Percentiles rank a stretch among this genome's conserved stretches.
These are phyloP conservation scores for Rousettus leschenaultii DNA, from an alignment of 2,113 vertebrate genomes.

Conservation along the genomic window DNA sequence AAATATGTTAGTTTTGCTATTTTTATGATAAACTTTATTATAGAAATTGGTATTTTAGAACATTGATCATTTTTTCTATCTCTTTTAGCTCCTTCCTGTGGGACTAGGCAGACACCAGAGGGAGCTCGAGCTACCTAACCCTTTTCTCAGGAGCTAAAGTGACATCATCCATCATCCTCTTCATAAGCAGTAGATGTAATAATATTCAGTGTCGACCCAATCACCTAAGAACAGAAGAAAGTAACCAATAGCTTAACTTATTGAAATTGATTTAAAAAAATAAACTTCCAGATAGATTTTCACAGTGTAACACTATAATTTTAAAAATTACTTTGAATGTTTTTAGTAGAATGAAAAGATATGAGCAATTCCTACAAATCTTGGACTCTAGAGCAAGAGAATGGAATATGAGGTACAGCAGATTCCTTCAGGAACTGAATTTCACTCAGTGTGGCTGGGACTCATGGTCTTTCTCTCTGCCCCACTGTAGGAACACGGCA, in stretches of 20 bases:
- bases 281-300: background rate
- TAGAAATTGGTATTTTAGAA: background rate
- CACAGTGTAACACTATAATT: background rate
- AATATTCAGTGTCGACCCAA: background rate
- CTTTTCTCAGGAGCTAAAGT: constrained; percentile 25
- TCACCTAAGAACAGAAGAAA: background rate
- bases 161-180: constrained; percentile 64
- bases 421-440: background rate
- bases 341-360: background rate
- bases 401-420: no score
- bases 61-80: background rate
- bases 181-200: constrained; percentile 38
- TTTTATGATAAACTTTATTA: constrained; percentile 15
- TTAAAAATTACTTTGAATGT: background rate
- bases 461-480: background rate
- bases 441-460: background rate
- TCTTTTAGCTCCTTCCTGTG: background rate
- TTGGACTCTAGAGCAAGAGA: background rate
- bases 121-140: constrained; percentile 58
- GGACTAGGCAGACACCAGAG: constrained; percentile 42
- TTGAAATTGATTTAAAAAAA: background rate
- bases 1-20: background rate
- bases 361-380: background rate
- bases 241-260: background rate
- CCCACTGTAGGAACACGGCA: background rate